Evolutionary conservation across 2,113 vertebrate genomes (phyloP).

Genomic region (Poeciliopsis prolifica): DNA sequence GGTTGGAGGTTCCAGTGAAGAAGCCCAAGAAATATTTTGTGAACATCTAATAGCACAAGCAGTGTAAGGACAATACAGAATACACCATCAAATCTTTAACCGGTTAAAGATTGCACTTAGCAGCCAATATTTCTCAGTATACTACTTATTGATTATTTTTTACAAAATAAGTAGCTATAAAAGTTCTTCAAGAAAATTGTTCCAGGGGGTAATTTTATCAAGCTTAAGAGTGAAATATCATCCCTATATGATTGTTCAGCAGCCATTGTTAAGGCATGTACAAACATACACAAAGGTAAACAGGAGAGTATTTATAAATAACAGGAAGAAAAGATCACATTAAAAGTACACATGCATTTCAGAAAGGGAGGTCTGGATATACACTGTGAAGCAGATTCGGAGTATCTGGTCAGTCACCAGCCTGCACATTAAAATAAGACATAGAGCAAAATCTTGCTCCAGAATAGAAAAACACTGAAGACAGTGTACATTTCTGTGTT

Average conservation of each 20-base stretch:
- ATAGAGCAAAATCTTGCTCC: neutral
- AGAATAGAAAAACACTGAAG: neutral
- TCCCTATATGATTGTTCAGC: no score
- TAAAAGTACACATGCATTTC: slow-evolving; percentile 53
- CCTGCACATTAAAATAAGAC: slow-evolving; percentile 14
- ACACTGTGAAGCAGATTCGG: slow-evolving; percentile 25
- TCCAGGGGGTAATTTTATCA: neutral
- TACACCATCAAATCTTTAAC: neutral
- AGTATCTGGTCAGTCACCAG: slow-evolving; percentile 20
- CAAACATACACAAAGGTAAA: slow-evolving; percentile 43
- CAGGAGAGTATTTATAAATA: slow-evolving; percentile 63
- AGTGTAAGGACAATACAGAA: neutral
- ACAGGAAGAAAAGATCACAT: slow-evolving; percentile 38
- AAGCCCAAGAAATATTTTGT: neutral
- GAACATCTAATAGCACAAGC: neutral
- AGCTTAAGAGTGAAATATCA: neutral
- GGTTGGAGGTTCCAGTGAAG: no score
- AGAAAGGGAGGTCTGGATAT: slow-evolving; percentile 22
- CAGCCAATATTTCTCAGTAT: neutral
- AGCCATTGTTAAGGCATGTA: slow-evolving; percentile 40
- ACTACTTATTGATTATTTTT: neutral
- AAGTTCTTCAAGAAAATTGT: neutral
- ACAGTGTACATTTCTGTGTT: neutral
- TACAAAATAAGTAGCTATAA: neutral
- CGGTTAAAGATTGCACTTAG: neutral